These are phyloP conservation scores for Drosophila tropicalis DNA, from an alignment of 1,140 invertebrate genomes.

Conservation along the genomic window DNA sequence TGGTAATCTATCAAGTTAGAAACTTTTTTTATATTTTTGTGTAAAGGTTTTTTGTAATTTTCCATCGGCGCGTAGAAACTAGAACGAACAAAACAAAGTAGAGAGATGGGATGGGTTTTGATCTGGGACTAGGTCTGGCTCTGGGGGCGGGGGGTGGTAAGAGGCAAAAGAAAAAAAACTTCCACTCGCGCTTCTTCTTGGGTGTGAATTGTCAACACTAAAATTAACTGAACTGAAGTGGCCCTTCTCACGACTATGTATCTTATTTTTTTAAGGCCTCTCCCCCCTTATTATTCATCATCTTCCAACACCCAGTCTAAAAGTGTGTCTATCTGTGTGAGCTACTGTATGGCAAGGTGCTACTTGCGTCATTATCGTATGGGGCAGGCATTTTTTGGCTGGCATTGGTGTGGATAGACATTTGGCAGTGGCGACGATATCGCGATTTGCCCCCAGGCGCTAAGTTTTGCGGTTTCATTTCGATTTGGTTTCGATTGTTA, in stretches of 20 bases:
- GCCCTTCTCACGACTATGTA: conserved; percentile 42
- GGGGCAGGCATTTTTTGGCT: not conserved
- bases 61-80: conserved; percentile 45
- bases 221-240: conserved; percentile 6
- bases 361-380: conserved; percentile 63
- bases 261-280: not conserved
- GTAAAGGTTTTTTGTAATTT: conserved; percentile 46
- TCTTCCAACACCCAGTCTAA: not conserved
- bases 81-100: conserved; percentile 29
- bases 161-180: conserved; percentile 36
- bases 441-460: conserved; percentile 47
- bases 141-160: too few species aligned
- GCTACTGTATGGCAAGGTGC: conserved; percentile 40
- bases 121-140: not conserved
- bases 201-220: conserved; percentile 51
- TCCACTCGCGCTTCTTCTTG: conserved; percentile 40
- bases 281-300: conserved; percentile 8
- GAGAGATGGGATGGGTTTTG: not conserved
- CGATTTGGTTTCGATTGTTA: conserved; percentile 42
- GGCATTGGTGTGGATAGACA: not conserved
- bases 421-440: conserved; percentile 46
- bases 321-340: conserved; percentile 7
- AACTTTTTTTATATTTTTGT: conserved; percentile 7
- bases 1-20: conserved; percentile 32
- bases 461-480: conserved; percentile 43